Conservation (phyloP, 2,797 vertebrate genomes). For the Borostomias antarcticus region DNA sequence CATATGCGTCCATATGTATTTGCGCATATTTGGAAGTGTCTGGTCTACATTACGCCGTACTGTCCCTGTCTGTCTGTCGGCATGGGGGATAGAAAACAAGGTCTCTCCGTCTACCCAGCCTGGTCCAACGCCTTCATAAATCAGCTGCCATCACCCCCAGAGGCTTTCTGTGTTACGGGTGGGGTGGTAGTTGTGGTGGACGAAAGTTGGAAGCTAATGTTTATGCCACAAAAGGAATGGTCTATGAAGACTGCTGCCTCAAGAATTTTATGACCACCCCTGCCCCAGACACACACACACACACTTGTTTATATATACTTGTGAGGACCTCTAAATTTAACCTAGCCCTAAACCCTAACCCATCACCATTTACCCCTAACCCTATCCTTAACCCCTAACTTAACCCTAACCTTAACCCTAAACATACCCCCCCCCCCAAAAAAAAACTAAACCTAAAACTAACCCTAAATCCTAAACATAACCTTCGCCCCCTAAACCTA, state of each 20-base stretch:
- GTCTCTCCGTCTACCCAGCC: background rate
- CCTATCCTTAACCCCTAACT: too few relatives aligned
- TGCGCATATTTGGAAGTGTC: background rate
- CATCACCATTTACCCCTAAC: too few relatives aligned
- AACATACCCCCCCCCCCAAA: too few relatives aligned
- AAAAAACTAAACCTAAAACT: too few relatives aligned
- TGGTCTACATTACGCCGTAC: constrained; percentile 3
- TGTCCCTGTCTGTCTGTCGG: constrained; percentile 4
- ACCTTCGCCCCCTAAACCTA: too few relatives aligned
- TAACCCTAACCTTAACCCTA: too few relatives aligned
- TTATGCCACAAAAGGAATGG: background rate
- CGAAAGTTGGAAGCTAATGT: constrained; percentile 13
- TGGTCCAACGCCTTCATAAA: background rate
- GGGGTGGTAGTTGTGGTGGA: background rate
- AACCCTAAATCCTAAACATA: too few relatives aligned
- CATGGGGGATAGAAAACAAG: background rate
- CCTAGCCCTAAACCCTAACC: too few relatives aligned
- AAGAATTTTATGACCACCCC: background rate
- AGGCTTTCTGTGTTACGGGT: background rate
- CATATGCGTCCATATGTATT: too few relatives aligned
- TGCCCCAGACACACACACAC: too few relatives aligned
- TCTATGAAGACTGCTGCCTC: background rate
- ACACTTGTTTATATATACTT: too few relatives aligned
- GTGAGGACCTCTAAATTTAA: too few relatives aligned
- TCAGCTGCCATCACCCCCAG: background rate